These are phyloP conservation scores for Himalopsyche phryganea DNA, from an alignment of 1,140 invertebrate genomes.

Conservation along the genomic window DNA sequence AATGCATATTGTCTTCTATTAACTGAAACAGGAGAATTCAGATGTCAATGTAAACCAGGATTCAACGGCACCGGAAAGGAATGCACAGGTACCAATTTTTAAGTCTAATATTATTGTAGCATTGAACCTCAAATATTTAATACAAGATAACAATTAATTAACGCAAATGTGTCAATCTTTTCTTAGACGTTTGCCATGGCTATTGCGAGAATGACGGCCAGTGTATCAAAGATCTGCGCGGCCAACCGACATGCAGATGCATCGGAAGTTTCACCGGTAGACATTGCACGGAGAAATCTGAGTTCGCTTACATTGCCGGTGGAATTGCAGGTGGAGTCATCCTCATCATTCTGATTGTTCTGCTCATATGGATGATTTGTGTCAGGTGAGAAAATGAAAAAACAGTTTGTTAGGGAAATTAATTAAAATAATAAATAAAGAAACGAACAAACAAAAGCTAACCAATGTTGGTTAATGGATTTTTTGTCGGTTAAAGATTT, in stretches of 20 bases:
- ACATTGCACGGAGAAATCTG: slow-evolving; percentile 84
- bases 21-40: slow-evolving; percentile 80
- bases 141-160: too few relatives aligned
- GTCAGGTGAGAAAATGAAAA: slow-evolving; percentile 75
- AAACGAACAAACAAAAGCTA: too few relatives aligned
- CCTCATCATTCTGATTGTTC: slow-evolving; percentile 85
- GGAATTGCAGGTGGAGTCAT: slow-evolving; percentile 89
- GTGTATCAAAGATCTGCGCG: slow-evolving; percentile 81
- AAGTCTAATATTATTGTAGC: too few relatives aligned
- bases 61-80: slow-evolving; percentile 84
- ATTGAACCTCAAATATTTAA: too few relatives aligned
- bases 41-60: slow-evolving; percentile 90
- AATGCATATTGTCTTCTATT: slow-evolving; percentile 88
- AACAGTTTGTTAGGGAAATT: neutral
- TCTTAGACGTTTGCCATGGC: slow-evolving; percentile 77
- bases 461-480: neutral
- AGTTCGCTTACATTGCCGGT: slow-evolving; percentile 91
- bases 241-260: slow-evolving; percentile 82
- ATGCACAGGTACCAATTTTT: slow-evolving; percentile 56
- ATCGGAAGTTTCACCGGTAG: slow-evolving; percentile 90
- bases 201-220: slow-evolving; percentile 90
- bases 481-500: too few relatives aligned
- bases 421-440: neutral
- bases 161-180: too few relatives aligned
- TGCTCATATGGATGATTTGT: slow-evolving; percentile 96